phyloP scores from a whole-genome alignment of 2,113 vertebrate genomes.

The Dasyurus viverrinus region DNA sequence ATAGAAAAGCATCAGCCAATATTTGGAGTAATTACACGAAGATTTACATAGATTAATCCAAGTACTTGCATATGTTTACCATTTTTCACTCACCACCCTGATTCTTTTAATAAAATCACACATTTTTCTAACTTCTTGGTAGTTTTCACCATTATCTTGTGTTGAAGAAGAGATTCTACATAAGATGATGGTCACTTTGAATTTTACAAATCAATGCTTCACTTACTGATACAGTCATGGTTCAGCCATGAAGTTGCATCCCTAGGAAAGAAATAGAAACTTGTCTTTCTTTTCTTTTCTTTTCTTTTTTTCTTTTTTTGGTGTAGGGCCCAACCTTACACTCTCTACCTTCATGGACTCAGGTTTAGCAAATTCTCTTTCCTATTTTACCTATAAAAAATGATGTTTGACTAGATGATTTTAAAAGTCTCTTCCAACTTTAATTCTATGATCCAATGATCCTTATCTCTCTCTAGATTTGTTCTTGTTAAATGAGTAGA shows the following conservation, averaged over 20 bases:
- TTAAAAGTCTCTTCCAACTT: conserved; percentile 43
- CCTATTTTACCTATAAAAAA: background rate
- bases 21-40: background rate
- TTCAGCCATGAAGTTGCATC: conserved; percentile 67
- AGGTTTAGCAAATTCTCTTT: conserved; percentile 20
- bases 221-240: conserved; percentile 70
- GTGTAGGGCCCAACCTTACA: no score
- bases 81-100: background rate
- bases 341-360: conserved; percentile 43
- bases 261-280: conserved; percentile 66
- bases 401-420: conserved; percentile 38
- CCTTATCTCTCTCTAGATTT: conserved; percentile 18
- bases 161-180: conserved; percentile 66
- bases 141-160: conserved; percentile 67
- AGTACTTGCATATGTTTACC: background rate
- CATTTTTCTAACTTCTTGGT: conserved; percentile 54
- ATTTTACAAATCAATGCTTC: conserved; percentile 73
- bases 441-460: background rate
- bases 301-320: background rate
- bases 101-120: conserved; percentile 26
- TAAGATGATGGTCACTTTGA: background rate
- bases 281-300: conserved; percentile 55
- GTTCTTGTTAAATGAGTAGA: conserved; percentile 6
- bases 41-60: background rate
- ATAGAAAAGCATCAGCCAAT: background rate